phyloP scores from a whole-genome alignment of 2,888 invertebrate species.

The Andrena bucephala region DNA sequence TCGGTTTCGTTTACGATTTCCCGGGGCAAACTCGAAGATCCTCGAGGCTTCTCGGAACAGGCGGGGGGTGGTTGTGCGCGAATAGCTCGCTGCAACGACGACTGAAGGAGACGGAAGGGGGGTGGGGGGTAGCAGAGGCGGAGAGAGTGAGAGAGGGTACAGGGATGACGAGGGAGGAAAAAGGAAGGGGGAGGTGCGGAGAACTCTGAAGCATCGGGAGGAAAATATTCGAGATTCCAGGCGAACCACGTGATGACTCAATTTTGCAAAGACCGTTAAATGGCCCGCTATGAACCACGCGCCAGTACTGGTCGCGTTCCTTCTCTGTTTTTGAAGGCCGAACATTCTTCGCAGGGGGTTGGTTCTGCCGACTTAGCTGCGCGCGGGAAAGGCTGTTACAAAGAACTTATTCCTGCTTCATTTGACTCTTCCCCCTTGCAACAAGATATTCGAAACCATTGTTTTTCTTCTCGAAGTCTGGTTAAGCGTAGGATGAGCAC shows the following conservation, averaged over 20 bases:
- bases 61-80: slow-evolving; percentile 11
- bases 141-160: slow-evolving; percentile 23
- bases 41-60: slow-evolving; percentile 25
- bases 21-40: slow-evolving; percentile 11
- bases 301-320: slow-evolving; percentile 74
- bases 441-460: background rate
- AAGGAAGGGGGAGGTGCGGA: slow-evolving; percentile 35
- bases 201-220: slow-evolving; percentile 85
- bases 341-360: slow-evolving; percentile 80
- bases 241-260: slow-evolving; percentile 85
- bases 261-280: slow-evolving; percentile 85
- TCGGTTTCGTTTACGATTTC: slow-evolving; percentile 22
- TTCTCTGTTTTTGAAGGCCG: slow-evolving; percentile 83
- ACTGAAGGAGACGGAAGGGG: slow-evolving; percentile 34
- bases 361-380: slow-evolving; percentile 55
- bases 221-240: slow-evolving; percentile 85
- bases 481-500: background rate
- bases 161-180: slow-evolving; percentile 40
- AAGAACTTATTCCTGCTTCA: slow-evolving; percentile 54
- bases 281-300: slow-evolving; percentile 82
- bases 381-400: slow-evolving; percentile 48
- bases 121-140: slow-evolving; percentile 21
- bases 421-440: slow-evolving; percentile 31
- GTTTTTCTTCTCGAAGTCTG: background rate
- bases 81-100: slow-evolving; percentile 23